Evolutionary conservation across 2,888 invertebrate species (phyloP).

Genomic region (Frankliniella intonsa): DNA sequence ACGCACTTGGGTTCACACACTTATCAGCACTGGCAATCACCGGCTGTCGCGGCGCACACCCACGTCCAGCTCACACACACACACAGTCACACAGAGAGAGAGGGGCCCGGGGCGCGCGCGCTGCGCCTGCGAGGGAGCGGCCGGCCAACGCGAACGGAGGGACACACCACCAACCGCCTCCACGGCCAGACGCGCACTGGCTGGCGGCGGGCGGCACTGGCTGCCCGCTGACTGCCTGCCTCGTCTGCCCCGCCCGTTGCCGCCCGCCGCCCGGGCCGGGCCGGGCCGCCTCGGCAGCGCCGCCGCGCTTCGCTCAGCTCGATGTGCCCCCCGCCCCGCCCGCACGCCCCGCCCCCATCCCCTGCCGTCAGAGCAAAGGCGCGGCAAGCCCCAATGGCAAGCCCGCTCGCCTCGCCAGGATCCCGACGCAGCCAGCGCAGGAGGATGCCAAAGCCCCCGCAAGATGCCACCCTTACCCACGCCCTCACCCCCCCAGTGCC

Average conservation of each 20-base stretch:
- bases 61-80: background rate
- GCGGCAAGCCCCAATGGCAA: too few species aligned
- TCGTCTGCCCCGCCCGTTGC: background rate
- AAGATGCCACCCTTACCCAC: too few species aligned
- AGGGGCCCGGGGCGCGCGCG: background rate
- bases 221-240: background rate
- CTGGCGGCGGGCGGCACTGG: background rate
- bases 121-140: background rate
- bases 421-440: too few species aligned
- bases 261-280: background rate
- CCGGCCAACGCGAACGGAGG: background rate
- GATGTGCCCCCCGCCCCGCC: background rate
- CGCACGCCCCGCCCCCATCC: background rate
- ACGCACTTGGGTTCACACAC: background rate
- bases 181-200: constrained; percentile 11
- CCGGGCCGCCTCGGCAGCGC: background rate
- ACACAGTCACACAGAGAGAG: background rate
- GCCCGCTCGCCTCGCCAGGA: background rate
- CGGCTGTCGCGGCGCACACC: too few species aligned
- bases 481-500: too few species aligned
- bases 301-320: background rate
- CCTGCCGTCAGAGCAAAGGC: background rate
- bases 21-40: background rate
- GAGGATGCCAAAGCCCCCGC: too few species aligned
- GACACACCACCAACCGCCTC: background rate